phyloP scores from a whole-genome alignment of 2,113 vertebrate genomes.

The Platanista minor region DNA sequence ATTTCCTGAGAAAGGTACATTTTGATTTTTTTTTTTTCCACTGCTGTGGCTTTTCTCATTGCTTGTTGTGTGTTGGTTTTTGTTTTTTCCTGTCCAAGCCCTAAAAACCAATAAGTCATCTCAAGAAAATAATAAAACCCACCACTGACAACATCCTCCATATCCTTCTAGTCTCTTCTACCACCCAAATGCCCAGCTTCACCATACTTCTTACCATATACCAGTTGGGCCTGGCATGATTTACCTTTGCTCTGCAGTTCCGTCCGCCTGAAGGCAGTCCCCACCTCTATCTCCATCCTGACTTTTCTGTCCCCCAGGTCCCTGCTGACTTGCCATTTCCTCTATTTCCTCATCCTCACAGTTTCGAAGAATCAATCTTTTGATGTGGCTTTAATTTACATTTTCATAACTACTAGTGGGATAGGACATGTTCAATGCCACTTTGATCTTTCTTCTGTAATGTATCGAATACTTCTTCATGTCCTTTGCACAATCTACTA shows the following conservation, averaged over 20 bases:
- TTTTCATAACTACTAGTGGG: neutral
- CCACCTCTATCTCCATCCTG: neutral
- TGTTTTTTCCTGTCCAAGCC: neutral
- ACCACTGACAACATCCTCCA: neutral
- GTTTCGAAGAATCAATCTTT: neutral
- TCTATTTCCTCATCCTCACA: neutral
- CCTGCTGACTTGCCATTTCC: neutral
- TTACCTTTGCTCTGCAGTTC: neutral
- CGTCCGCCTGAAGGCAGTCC: neutral
- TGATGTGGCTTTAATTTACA: neutral
- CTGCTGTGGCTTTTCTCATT: neutral
- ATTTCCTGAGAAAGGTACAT: neutral
- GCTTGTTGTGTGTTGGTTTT: neutral
- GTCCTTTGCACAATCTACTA: neutral
- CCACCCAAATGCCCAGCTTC: neutral
- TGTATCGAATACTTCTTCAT: neutral
- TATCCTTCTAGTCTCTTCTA: neutral
- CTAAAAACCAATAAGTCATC: neutral
- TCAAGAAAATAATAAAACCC: neutral
- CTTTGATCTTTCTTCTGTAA: neutral
- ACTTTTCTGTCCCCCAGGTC: too few species aligned
- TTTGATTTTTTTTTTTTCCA: neutral
- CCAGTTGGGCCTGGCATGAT: neutral
- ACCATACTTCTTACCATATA: too few species aligned
- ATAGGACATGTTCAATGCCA: neutral